Base-by-base conservation (phyloP, 2,797 vertebrate species). In the Octomys mimax region DNA sequence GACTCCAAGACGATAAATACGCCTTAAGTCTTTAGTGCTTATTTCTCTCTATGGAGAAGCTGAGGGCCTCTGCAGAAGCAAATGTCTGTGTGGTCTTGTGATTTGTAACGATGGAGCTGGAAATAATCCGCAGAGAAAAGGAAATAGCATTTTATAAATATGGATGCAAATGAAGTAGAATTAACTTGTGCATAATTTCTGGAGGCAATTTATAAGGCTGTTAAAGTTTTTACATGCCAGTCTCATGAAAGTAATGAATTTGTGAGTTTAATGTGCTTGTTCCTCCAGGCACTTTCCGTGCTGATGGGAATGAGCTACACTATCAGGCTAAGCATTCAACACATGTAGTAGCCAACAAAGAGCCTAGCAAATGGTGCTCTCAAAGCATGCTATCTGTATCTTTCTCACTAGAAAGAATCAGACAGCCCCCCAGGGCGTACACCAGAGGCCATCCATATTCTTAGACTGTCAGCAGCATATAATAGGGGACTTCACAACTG, bases 201-300 rank as follows among this genome's bases (percentile, higher is more conserved):
- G 64, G 46, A 95, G 57, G 86, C 86, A 91, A 13, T 95, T 82
- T 95, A 57, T 77, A 92, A 87, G 95, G 49, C 70, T 39, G 39
- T 91, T 91, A 87, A 80, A 96, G 91, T 82, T 68, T 36, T 92
- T 91, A 16, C 39, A 61, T 86, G 54, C 89, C 84, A 33, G n/a
- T 96, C 73, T 92, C 61, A 39, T 94, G 85, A 89, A 93, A 89
- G 84, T 91, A 87, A 96, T 95, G 89, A 95, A 93, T 87, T 96
- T 95, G 62, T 94, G 54, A 92, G 82, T 95, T 88, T 88, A 87
- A 95, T 71, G 66, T 1, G 61, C 84, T 49, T 66, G 61, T 93
- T 31, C 73, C 87, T 96, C 61, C 77, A 79, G 91, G 90, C 31
- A 66, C 33, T 93, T 83, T 80, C 52, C 87, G 12, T 57, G 71